phyloP scores from a whole-genome alignment of 2,888 invertebrate species.

The Nemotelus pantherinus region DNA sequence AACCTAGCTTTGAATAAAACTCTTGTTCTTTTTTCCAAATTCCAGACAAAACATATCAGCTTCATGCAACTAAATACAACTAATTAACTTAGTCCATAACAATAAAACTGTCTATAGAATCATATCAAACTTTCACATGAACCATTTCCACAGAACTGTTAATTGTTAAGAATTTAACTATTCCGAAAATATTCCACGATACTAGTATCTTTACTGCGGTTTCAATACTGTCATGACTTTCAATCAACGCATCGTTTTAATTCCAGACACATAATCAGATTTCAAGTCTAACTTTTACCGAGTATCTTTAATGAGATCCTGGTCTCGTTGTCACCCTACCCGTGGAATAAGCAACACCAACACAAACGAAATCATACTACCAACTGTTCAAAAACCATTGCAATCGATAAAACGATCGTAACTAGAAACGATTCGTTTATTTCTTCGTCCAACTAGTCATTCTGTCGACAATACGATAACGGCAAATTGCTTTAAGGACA shows the following conservation, averaged over 20 bases:
- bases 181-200: too few species aligned
- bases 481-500: constrained; percentile 49
- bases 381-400: background rate
- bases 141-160: too few species aligned
- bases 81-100: too few species aligned
- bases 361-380: background rate
- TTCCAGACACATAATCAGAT: constrained; percentile 22
- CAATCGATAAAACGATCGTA: background rate
- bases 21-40: too few species aligned
- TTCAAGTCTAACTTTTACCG: constrained; percentile 43
- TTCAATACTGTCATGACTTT: background rate
- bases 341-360: background rate
- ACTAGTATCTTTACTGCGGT: too few species aligned
- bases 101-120: too few species aligned
- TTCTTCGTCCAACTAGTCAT: background rate
- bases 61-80: too few species aligned
- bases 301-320: constrained; percentile 29
- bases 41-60: too few species aligned
- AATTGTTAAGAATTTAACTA: too few species aligned
- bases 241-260: constrained; percentile 7
- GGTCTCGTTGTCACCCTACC: background rate
- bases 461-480: constrained; percentile 40
- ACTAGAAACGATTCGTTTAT: background rate
- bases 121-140: too few species aligned
- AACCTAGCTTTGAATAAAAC: too few species aligned